A percentile compares a stretch with the other conserved stretches of the same genome.
These are phyloP conservation scores for Philaethria dido DNA, from an alignment of 2,888 invertebrate genomes.

Conservation along the genomic window DNA sequence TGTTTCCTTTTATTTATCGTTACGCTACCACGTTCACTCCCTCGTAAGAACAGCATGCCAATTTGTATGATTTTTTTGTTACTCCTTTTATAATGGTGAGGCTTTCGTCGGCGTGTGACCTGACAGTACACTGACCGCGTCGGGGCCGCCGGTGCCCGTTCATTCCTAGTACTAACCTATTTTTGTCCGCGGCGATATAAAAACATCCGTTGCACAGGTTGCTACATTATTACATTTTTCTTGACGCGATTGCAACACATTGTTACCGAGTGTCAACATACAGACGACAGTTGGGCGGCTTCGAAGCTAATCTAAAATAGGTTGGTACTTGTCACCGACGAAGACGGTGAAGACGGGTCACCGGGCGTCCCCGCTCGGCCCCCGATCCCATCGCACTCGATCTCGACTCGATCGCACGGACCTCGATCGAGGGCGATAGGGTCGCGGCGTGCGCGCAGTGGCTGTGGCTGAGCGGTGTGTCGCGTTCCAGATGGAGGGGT, in stretches of 20 bases:
- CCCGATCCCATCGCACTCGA: constrained; percentile 81
- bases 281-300: constrained; percentile 30
- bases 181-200: constrained; percentile 58
- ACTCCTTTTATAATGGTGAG: constrained; percentile 80
- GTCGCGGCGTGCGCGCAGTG: constrained; percentile 69
- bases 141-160: constrained; percentile 74
- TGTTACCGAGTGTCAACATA: constrained; percentile 34
- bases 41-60: constrained; percentile 84
- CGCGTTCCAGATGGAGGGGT: constrained; percentile 80
- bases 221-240: constrained; percentile 43
- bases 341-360: constrained; percentile 72
- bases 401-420: constrained; percentile 73
- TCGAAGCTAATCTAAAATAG: constrained; percentile 50
- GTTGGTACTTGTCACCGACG: constrained; percentile 70
- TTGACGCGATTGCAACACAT: constrained; percentile 41
- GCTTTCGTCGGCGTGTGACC: constrained; percentile 84
- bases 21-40: constrained; percentile 83
- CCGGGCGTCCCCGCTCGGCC: constrained; percentile 68
- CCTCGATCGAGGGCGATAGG: constrained; percentile 79
- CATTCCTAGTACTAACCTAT: constrained; percentile 79
- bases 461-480: constrained; percentile 79
- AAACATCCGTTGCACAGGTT: constrained; percentile 50
- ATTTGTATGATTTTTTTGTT: constrained; percentile 75
- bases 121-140: constrained; percentile 79
- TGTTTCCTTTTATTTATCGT: constrained; percentile 72